phyloP scores from a whole-genome alignment of 2,888 invertebrate species.

The Trichogramma evanescens region DNA sequence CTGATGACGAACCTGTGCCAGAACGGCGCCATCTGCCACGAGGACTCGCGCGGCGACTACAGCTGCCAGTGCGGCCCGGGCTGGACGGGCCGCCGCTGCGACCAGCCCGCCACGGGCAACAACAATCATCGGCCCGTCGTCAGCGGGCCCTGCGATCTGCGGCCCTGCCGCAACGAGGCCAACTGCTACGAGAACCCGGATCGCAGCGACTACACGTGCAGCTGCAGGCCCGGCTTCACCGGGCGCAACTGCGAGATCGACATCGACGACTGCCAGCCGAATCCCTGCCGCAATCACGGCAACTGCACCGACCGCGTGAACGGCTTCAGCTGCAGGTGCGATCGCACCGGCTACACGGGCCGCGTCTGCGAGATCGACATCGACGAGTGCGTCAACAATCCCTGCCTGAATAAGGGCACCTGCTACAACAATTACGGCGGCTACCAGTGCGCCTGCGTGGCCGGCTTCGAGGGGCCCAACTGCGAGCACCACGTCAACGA shows the following conservation, averaged over 20 bases:
- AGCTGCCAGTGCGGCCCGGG: conserved; percentile 51
- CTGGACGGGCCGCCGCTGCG: conserved; percentile 63
- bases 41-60: conserved; percentile 53
- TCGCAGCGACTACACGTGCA: conserved; percentile 50
- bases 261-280: conserved; percentile 54
- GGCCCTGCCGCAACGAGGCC: conserved; percentile 66
- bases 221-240: conserved; percentile 55
- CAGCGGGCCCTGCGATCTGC: conserved; percentile 51
- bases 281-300: conserved; percentile 66
- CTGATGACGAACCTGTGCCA: conserved; percentile 65
- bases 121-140: conserved; percentile 49
- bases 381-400: conserved; percentile 68
- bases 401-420: conserved; percentile 66
- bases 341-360: conserved; percentile 67
- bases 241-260: conserved; percentile 69
- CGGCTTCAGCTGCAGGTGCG: conserved; percentile 72
- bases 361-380: conserved; percentile 64
- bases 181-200: conserved; percentile 60
- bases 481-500: conserved; percentile 63
- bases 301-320: conserved; percentile 67
- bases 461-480: conserved; percentile 72
- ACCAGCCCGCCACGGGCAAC: conserved; percentile 51
- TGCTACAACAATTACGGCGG: conserved; percentile 80
- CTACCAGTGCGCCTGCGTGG: conserved; percentile 69
- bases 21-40: conserved; percentile 71